Evolutionary conservation across 2,888 invertebrate genomes (phyloP), one percentile per base, ranked within the genome.

Genomic region (Acrobasis consociella): DNA sequence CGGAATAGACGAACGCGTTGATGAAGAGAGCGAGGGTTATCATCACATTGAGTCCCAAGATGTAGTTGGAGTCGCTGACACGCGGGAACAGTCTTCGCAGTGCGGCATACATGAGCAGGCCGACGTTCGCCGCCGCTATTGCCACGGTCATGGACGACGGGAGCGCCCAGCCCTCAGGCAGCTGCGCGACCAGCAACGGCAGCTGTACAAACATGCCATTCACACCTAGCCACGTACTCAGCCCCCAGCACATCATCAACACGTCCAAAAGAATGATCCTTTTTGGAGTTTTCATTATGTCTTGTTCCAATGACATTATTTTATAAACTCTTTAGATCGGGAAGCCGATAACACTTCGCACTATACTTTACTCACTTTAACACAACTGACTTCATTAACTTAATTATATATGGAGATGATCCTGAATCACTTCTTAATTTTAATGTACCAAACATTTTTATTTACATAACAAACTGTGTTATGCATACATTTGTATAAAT

Each of bases 121-220:
- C 98, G 60, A 97, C 86, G 86, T 97, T 97, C 50, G 96, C 97
- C 46, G 97, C 87, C 87, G 96, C 98, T 49, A 97, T 95, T 68
- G 97, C 94, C 66, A 97, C 94, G 49, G 95, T 95, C 85, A 98
- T 94, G 79, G 96, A 96, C 0, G 97, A 95, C 0, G 98, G 97
- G 65, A 98, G 93, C 76, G 93, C 94, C 98, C 98, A 98, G 75
- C 94, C 94, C 91, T 98, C 98, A 0, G 98, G 98, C 59, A 97
- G 94, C 50, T 89, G 90, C 67, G 95, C 93, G 9, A 97, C 97
- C 64, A 98, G 91, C 69, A 98, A 89, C n/a, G 98, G 98, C 68
- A 98, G 89, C 85, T 98, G 97, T 68, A 98, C 96, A 92, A 95
- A 98, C 67, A 97, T 93, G 10, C 97, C 97, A 89, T 98, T 98